Evolutionary conservation across 2,797 vertebrate species (phyloP), one percentile per base, ranked within the genome.

Genomic region (Lithobates pipiens): DNA sequence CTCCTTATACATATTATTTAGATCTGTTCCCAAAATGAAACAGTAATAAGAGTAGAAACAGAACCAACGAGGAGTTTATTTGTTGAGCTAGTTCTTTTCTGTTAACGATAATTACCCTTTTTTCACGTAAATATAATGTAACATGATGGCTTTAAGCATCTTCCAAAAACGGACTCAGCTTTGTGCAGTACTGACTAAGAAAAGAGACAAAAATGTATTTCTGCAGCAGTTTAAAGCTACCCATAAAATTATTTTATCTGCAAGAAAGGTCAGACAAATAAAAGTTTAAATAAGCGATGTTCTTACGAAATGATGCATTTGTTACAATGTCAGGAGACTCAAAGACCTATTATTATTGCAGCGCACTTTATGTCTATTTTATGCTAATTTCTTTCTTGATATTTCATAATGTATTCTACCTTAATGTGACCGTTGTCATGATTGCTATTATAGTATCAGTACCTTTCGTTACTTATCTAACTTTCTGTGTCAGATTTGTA

Each of bases 391-490:
- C n/a, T 61, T 61, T 61, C 54, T 23, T 61, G 54, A 61, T 61
- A 61, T 68, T 67, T 65, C 69, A 42, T 70, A 27, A 54, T 34
- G 21, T 57, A 32, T 32, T 25, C 10, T 69, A 15, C 32, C 39
- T 3, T 65, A 42, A 23, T 72, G 21, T 23, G 8, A 77, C 46
- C 7, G 23, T 83, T 67, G 25, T 23, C 3, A 11, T 1, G 39
- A 67, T 79, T 54, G 25, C n/a, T 72, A 9, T 63, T 44, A 84
- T 61, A 13, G 23, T 89, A 89, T 80, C 90, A 85, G 89, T 88
- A 90, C 89, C 91, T 93, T 91, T 93, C 88, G 21, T 23, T 23
- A 23, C 18, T 61, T 61, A 61, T 79, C n/a, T 67, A 27, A 67
- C 15, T 70, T 70, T 42, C 69, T 21, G 69, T 34, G 32, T 50